phyloP scores from a whole-genome alignment of 2,797 vertebrate species.

The Vespertilio murinus region DNA sequence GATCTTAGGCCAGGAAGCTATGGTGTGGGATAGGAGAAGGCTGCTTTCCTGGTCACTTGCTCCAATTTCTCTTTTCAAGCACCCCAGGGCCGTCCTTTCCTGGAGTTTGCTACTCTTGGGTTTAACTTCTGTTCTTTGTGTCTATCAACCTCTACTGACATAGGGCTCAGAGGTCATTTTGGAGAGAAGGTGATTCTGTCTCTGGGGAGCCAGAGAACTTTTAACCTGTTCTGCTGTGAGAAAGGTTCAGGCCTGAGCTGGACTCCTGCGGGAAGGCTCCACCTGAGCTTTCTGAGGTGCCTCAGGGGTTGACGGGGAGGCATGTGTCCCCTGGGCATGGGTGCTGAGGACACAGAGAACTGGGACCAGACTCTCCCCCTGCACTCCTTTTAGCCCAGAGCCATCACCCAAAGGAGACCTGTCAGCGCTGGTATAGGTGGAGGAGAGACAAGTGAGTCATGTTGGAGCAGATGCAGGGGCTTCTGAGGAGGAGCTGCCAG shows the following conservation, averaged over 20 bases:
- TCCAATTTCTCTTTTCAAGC: background rate
- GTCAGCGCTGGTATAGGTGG: background rate
- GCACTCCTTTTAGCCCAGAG: background rate
- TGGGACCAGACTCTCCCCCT: background rate
- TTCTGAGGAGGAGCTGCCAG: background rate
- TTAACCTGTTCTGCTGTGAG: background rate
- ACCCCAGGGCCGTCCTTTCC: background rate
- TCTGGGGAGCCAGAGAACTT: background rate
- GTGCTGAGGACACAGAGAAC: slow-evolving; percentile 36
- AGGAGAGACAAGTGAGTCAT: background rate
- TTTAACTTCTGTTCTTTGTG: background rate
- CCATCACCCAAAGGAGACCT: background rate
- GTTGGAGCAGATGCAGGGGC: background rate
- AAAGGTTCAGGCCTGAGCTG: background rate
- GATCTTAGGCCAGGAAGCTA: background rate
- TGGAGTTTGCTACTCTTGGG: background rate
- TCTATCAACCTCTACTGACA: background rate
- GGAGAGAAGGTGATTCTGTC: background rate
- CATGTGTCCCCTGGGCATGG: background rate
- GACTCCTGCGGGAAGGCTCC: slow-evolving; percentile 21
- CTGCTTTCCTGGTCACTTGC: background rate
- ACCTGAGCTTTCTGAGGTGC: background rate
- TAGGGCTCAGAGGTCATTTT: background rate
- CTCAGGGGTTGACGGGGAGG: slow-evolving; percentile 4
- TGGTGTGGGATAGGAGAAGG: background rate